phyloP scores from a whole-genome alignment of 30 jellyfish, hydroid and myxozoan genomes.

The Hydractinia echinata region DNA sequence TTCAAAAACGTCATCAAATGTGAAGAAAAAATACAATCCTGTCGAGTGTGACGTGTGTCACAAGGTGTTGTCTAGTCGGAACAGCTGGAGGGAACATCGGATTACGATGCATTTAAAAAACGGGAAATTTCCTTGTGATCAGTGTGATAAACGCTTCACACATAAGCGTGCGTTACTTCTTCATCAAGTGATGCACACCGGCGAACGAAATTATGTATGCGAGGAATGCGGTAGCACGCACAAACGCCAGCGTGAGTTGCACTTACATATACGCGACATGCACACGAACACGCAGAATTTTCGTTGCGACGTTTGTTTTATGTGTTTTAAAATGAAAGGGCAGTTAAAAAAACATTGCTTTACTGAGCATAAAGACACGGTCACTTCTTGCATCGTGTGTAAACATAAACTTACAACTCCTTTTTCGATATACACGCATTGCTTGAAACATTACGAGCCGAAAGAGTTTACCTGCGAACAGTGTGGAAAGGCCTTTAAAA shows the following conservation, averaged over 20 bases:
- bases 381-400: slow-evolving; percentile 16
- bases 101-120: slow-evolving; percentile 11
- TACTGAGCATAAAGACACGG: slow-evolving; percentile 16
- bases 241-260: slow-evolving; percentile 26
- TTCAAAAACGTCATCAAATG: too few relatives aligned
- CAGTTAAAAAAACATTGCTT: slow-evolving; percentile 4
- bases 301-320: slow-evolving; percentile 27
- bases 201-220: slow-evolving; percentile 24
- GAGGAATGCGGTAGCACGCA: slow-evolving; percentile 23
- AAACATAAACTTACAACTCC: slow-evolving; percentile 24
- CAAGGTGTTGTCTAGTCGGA: slow-evolving; percentile 11
- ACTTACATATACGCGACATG: slow-evolving; percentile 8
- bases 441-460: slow-evolving; percentile 2
- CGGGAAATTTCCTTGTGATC: slow-evolving; percentile 22
- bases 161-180: background rate
- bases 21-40: background rate
- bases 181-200: slow-evolving; percentile 9
- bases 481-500: slow-evolving; percentile 19
- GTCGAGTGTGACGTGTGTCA: slow-evolving; percentile 15
- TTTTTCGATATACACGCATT: slow-evolving; percentile 9
- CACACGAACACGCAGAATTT: slow-evolving; percentile 6
- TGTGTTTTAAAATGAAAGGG: slow-evolving; percentile 6
- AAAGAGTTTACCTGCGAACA: slow-evolving; percentile 1
- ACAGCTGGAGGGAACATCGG: slow-evolving; percentile 15
- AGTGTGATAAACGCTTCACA: slow-evolving; percentile 23